Evolutionary conservation across 2,113 vertebrate genomes (phyloP).

Genomic region (Protobothrops mucrosquamatus): DNA sequence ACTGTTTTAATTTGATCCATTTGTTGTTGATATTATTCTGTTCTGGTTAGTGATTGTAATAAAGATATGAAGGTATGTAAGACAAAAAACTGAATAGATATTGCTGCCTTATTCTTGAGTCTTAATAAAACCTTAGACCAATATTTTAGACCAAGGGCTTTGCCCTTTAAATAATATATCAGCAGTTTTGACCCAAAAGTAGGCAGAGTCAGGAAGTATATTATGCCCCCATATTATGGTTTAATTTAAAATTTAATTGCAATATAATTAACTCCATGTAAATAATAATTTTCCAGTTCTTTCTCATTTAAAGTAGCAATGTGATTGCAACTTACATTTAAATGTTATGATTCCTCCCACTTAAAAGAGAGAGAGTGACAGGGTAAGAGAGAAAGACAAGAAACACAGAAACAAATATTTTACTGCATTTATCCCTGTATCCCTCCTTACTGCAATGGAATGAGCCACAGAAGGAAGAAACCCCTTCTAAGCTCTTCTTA

Average conservation of each 20-base stretch:
- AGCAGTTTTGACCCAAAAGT: not conserved
- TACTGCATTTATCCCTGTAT: not conserved
- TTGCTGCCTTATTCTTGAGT: not conserved
- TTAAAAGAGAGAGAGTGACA: not conserved
- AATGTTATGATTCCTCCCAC: not conserved
- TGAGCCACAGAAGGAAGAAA: not conserved
- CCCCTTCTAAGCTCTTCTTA: not conserved
- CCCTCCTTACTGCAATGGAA: rapidly evolving
- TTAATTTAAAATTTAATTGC: not conserved
- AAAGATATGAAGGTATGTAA: not conserved
- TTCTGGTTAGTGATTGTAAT: not conserved
- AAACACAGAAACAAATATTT: not conserved
- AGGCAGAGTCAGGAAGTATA: not conserved
- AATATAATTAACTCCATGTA: not conserved
- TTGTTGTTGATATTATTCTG: not conserved
- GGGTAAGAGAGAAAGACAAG: conserved; percentile 5
- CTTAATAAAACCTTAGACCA: not conserved
- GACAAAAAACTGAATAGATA: not conserved
- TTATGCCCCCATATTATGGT: not conserved
- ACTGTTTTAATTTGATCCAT: not conserved
- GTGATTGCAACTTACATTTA: not conserved
- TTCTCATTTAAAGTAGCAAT: not conserved
- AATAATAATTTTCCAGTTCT: not conserved
- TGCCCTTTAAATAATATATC: not conserved
- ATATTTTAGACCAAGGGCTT: not conserved